phyloP scores from a whole-genome alignment of 2,888 invertebrate genomes.

The Chrysolina oricalcia region DNA sequence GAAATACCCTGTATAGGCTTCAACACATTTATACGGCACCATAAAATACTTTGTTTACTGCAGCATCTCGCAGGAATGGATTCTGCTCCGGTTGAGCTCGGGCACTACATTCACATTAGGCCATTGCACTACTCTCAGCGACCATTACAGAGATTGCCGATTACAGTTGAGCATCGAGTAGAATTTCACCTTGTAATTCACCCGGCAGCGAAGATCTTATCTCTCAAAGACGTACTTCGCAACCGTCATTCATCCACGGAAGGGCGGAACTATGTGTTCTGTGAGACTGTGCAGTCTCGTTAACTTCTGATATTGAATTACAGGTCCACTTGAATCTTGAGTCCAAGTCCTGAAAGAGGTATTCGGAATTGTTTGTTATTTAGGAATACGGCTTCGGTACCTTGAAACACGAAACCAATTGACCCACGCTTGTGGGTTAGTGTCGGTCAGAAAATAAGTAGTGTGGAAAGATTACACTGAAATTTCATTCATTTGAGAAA shows the following conservation, averaged over 20 bases:
- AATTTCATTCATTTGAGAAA: too few relatives aligned
- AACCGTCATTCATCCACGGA: background rate
- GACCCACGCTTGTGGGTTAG: too few relatives aligned
- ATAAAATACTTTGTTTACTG: background rate
- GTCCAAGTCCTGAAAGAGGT: background rate
- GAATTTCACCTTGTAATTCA: conserved; percentile 8
- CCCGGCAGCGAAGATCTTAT: conserved; percentile 13
- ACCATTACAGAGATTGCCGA: conserved; percentile 17
- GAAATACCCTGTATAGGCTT: too few relatives aligned
- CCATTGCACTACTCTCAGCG: conserved; percentile 11
- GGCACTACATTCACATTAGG: conserved; percentile 7
- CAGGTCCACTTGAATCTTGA: too few relatives aligned
- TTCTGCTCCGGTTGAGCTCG: background rate
- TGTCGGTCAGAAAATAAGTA: too few relatives aligned
- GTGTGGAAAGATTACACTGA: too few relatives aligned
- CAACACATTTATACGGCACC: background rate
- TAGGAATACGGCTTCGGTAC: background rate
- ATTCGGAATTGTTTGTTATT: background rate
- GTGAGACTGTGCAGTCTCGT: background rate
- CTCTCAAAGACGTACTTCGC: background rate
- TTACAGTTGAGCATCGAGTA: conserved; percentile 6
- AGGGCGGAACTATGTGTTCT: background rate
- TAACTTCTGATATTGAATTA: conserved; percentile 2
- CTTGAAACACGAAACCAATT: too few relatives aligned
- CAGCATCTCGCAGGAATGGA: background rate